phyloP scores from a whole-genome alignment of 2,113 vertebrate species.

The Oxyura jamaicensis region DNA sequence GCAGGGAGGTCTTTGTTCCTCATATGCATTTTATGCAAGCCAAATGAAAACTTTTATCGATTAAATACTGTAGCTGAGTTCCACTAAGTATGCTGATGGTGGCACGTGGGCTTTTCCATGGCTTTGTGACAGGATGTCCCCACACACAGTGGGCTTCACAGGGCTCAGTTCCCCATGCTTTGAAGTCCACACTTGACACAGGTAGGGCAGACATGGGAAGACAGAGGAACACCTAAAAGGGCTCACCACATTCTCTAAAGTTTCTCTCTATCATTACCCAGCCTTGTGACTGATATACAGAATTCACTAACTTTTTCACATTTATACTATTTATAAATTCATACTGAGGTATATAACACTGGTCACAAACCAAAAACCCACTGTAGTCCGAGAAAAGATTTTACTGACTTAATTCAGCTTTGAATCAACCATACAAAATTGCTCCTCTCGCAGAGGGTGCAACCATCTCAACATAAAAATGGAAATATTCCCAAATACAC shows the following conservation, averaged over 20 bases:
- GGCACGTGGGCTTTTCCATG: not conserved
- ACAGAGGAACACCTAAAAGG: not conserved
- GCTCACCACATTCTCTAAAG: not conserved
- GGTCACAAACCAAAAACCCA: not conserved
- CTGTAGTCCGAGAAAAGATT: not conserved
- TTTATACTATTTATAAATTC: not conserved
- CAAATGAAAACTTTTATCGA: not conserved
- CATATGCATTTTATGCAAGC: not conserved
- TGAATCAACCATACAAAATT: not conserved
- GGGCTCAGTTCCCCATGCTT: not conserved
- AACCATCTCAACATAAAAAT: not conserved
- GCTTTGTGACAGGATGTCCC: not conserved
- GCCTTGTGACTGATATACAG: not conserved
- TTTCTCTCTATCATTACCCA: not conserved
- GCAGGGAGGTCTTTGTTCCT: not conserved
- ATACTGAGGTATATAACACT: not conserved
- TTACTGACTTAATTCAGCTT: not conserved
- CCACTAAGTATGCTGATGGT: not conserved
- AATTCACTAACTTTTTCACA: not conserved
- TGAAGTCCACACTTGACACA: not conserved
- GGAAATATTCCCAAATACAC: not conserved
- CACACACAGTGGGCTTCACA: rapidly evolving
- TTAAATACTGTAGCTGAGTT: not conserved
- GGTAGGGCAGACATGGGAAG: not conserved
- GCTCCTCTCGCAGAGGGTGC: not conserved